Evolutionary conservation across 2,113 vertebrate species (phyloP).

Genomic region (Neotoma lepida): DNA sequence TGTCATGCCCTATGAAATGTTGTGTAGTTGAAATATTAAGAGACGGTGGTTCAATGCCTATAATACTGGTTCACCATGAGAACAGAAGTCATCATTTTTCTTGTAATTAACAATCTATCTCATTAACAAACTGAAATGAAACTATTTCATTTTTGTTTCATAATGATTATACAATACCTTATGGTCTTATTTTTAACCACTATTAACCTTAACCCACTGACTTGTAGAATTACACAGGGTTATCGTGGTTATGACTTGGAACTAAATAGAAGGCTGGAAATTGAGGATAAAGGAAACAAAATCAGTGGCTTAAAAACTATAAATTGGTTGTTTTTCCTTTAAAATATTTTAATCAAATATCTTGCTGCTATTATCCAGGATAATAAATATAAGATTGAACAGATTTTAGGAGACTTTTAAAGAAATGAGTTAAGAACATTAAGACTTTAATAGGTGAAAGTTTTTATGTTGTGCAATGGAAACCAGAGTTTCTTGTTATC

Average conservation of each 20-base stretch:
- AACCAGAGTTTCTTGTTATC: background rate
- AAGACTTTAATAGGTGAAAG: slow-evolving; percentile 9
- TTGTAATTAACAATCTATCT: slow-evolving; percentile 25
- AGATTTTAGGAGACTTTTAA: background rate
- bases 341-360: slow-evolving; percentile 1
- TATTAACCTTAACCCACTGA: slow-evolving; percentile 37
- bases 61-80: slow-evolving; percentile 4
- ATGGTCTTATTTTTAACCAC: slow-evolving; percentile 56
- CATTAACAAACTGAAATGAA: slow-evolving; percentile 31
- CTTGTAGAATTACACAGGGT: slow-evolving; percentile 47
- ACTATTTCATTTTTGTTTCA: slow-evolving; percentile 54
- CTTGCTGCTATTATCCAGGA: background rate
- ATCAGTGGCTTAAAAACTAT: slow-evolving; percentile 10
- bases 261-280: slow-evolving; percentile 28
- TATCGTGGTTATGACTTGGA: slow-evolving; percentile 50
- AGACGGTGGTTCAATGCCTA: background rate
- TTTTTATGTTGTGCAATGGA: background rate
- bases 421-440: slow-evolving; percentile 41
- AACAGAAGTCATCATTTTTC: slow-evolving; percentile 27
- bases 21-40: slow-evolving; percentile 33
- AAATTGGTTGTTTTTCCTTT: slow-evolving; percentile 21
- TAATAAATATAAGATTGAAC: background rate
- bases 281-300: slow-evolving; percentile 37
- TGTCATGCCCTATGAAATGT: background rate
- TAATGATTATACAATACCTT: slow-evolving; percentile 38